Conservation (phyloP, 2,113 vertebrate genomes). For the Pelecanoides urinatrix region DNA sequence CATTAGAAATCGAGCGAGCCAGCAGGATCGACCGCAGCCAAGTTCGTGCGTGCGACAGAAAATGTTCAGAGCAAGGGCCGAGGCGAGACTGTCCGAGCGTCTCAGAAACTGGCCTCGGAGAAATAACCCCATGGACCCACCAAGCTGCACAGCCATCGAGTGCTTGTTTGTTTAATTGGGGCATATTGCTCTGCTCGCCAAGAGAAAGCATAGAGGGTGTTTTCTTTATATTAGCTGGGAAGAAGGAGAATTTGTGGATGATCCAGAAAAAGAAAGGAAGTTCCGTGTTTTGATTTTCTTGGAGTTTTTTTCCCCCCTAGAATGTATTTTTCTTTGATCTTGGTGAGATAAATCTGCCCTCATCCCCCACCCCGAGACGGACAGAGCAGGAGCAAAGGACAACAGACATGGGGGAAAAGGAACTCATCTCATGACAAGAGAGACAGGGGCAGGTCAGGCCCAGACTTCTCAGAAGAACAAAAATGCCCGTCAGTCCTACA, state of each 20-base stretch:
- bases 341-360: not conserved
- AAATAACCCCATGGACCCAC: not conserved
- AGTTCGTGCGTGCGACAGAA: accelerated
- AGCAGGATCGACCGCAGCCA: not conserved
- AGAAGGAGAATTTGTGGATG: not conserved
- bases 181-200: not conserved
- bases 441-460: not conserved
- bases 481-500: not conserved
- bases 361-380: not conserved
- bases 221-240: not conserved
- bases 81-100: accelerated
- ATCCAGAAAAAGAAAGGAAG: not conserved
- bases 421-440: not conserved
- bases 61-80: not conserved
- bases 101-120: not conserved
- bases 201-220: not conserved
- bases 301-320: no score
- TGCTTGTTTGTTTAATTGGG: not conserved
- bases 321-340: constrained; percentile 8
- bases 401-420: not conserved
- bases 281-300: not conserved
- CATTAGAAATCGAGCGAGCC: not conserved
- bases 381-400: not conserved
- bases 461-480: not conserved
- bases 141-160: accelerated